Base-by-base conservation (phyloP, 2,888 invertebrate genomes). In the Asteroscopus sphinx region DNA sequence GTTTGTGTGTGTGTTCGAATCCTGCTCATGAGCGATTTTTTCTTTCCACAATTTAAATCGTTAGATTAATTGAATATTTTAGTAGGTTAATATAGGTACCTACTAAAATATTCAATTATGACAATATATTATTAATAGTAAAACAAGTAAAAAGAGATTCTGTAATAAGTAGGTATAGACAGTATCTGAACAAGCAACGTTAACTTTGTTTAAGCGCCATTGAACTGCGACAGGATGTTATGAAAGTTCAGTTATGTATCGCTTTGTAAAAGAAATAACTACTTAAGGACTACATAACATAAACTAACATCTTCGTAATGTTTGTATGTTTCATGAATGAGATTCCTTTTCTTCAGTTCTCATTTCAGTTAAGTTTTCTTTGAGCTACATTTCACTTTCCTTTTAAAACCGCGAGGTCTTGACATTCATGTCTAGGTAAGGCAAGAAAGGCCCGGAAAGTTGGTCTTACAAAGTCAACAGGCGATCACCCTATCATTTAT, bases 261-360 rank as follows among this genome's bases (percentile, higher is more conserved):
- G 16, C 35, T 28, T 40, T 48, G 42, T 36, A 61, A 45, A 48
- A 68, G 3, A 36, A 36, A 45, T 12, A 47, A 52, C 30, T 44
- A 44, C 15, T n/a, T 35, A 36, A 45, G n/a, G 44, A 52, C 30
- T 44, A 44, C 15, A 13, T 35, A 40, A 16, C 15, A 7, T 39
- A 44, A 45, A 28, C 33, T 48, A 7, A 12, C 21, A 30, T 30
- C 6, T 13, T 15, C 9, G 7, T 30, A 21, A 25, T 17, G 8
- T 1, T 36, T 42, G 30, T 40, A 35, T 25, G 33, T 44, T 64
- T 42, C 41, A 53, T 64, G 42, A 42, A 42, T 63, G 36, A 28
- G 25, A 41, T 36, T 36, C 30, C 36, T 58, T 62, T 17, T 32
- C 12, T 32, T 54, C 32, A 12, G 2, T 32, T 28, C 28, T 8